Evolutionary conservation across 2,797 vertebrate species (phyloP), one percentile per base, ranked within the genome.

Genomic region (Platyrinchus mystaceus): DNA sequence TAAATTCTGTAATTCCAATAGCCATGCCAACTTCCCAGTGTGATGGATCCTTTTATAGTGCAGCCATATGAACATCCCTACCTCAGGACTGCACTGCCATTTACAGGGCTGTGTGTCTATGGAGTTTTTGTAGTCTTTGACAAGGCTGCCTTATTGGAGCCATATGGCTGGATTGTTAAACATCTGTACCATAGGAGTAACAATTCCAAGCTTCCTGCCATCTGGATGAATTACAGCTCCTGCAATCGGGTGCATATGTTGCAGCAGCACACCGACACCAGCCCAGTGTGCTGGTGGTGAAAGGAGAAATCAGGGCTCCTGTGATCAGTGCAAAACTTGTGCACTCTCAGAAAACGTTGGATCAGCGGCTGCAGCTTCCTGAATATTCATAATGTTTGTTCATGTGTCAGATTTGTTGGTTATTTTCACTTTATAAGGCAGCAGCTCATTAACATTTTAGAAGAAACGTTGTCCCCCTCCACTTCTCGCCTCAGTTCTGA

Each of bases 111-210:
- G 58, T 52, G 7, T 62, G 77, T 59, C 90, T 94, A 44, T 52
- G 82, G 26, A 73, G 89, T 39, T 91, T 96, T 89, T 83, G 76
- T 90, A 46, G 52, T 77, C 90, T 95, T 84, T 94, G 91, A 77
- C 94, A 91, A 81, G 55, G 63, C 87, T 71, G 91, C 91, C 85
- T 94, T 78, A 68, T 80, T 94, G 91, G 87, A 95, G 87, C 97
- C 98, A 98, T 95, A 97, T 96, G 97, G 97, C 90, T 95, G 84
- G 95, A 96, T 60, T 91, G 97, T 95, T 96, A 94, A 97, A 97
- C 97, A 98, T 97, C 98, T 98, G 98, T 94, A 96, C 93, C 88
- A 36, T 63, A 95, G 95, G 92, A 95, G 89, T 69, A 95, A 79
- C 91, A 76, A 86, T 95, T 96, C 24, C 39, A 95, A 97, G 89